These are phyloP conservation scores for Diachrysia chrysitis DNA, from an alignment of 2,888 invertebrate species.

Conservation along the genomic window DNA sequence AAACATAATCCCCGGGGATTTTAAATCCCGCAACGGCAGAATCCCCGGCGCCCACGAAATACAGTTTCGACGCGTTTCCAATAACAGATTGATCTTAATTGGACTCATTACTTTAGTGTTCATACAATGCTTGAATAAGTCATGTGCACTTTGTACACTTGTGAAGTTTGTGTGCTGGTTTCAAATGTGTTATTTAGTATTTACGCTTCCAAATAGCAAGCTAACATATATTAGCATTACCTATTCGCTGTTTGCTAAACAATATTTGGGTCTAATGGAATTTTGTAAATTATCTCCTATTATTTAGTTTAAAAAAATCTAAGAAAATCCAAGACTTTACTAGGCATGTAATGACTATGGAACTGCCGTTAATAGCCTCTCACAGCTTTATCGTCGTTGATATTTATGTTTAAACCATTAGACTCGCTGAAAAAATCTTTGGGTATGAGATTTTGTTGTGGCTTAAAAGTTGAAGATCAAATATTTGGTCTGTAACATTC, in stretches of 20 bases:
- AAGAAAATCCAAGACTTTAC: not conserved
- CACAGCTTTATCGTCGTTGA: not conserved
- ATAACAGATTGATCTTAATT: slow-evolving; percentile 54
- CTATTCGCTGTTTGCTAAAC: not conserved
- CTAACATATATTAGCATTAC: not conserved
- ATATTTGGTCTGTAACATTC: not conserved
- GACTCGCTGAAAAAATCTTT: not conserved
- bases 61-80: slow-evolving; percentile 43
- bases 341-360: not conserved
- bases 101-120: slow-evolving; percentile 29
- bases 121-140: slow-evolving; percentile 11
- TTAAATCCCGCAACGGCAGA: slow-evolving; percentile 44
- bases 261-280: not conserved
- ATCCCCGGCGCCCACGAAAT: slow-evolving; percentile 48
- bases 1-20: slow-evolving; percentile 51
- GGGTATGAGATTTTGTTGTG: not conserved
- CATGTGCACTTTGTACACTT: slow-evolving; percentile 9
- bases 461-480: not conserved
- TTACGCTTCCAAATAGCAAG: not conserved
- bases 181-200: not conserved
- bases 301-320: slow-evolving; percentile 1
- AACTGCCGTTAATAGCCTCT: slow-evolving; percentile 4
- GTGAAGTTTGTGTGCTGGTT: not conserved
- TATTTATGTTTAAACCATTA: slow-evolving; percentile 4
- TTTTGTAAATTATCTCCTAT: not conserved